Base-by-base conservation (phyloP, 2,113 vertebrate genomes). In the Mobula birostris region DNA sequence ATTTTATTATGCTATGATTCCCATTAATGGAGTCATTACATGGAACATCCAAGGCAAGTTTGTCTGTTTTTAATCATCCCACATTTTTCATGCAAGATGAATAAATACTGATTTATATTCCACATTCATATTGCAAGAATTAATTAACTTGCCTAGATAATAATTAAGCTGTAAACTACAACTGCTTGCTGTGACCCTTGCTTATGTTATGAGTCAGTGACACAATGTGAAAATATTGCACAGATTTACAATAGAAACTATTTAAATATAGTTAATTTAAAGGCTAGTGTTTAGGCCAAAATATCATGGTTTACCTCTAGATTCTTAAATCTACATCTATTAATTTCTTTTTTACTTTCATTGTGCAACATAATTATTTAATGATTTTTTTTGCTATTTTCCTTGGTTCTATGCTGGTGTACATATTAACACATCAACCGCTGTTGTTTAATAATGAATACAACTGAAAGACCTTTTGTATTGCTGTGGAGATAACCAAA, bases 101-200 rank as follows among this genome's bases (percentile, higher is more conserved):
- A 93, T 74, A 74, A 93, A 93, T 93, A 76, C 72, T 93, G 91
- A 48, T 72, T 93, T 93, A 93, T 93, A 93, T 93, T 93, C 91
- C 70, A 48, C 68, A 56, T 93, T 93, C 72, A 90, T 90, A 93
- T 93, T 93, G 70, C 91, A 12, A 56, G 91, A 93, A 93, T 93
- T 93, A 93, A 93, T 93, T 93, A 72, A 93, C 40, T 72, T 76
- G 21, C 91, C 5, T 40, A 21, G 91, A 93, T 74, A 72, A 93
- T 40, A 93, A 90, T 90, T 93, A 93, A 93, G 72, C 91, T 93
- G 36, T 74, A 93, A 74, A 72, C 70, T 74, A 74, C 68, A 93
- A 56, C 66, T 76, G 19, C 91, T 63, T 72, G 70, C 68, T 93
- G 91, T 76, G 68, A 74, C 61, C 68, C 91, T 93, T 93, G 68